Evolutionary conservation across 2,113 vertebrate genomes (phyloP), one percentile per base, ranked within the genome.

Genomic region (Tricholaema leucomelas): DNA sequence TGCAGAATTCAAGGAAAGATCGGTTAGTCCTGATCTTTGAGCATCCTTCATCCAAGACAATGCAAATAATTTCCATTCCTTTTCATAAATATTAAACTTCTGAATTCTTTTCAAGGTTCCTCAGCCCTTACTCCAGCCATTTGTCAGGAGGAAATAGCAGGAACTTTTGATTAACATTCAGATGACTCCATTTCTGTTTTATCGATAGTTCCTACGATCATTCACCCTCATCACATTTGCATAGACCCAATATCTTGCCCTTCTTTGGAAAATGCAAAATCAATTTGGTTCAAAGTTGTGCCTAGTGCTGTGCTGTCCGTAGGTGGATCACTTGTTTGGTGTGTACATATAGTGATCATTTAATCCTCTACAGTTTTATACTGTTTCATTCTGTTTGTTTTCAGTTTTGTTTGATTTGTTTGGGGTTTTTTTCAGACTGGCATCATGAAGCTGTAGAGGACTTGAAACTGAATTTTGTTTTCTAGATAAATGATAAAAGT

Each of bases 101-200:
- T 35, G 60, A 91, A 77, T 85, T 83, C 87, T 21, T 79, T 91
- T 66, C 81, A 87, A 58, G 58, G 18, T 81, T 84, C 85, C 60
- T 91, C 52, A 80, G 42, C 44, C 46, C 56, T 77, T 87, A 71
- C 61, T 90, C 9, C 61, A 81, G 14, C 28, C 12, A 9, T 90
- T 88, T 83, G 42, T 81, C 46, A 56, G 65, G 14, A 74, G 23
- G 8, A 91, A 80, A n/a, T 59, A 78, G 35, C 52, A 81, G 56
- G 65, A 88, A 21, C 36, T 87, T 90, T 85, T 83, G n/a, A 84
- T 94, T 92, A 75, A 67, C 73, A 69, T 88, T 91, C 82, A 85
- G 36, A 48, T 71, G 69, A 75, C 71, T 87, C 4, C 23, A 74
- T 52, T 89, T 82, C 65, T 92, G 40, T 76, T 87, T 91, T 91